Evolutionary conservation across 2,113 vertebrate species (phyloP).

Genomic region (Amazona vittata): DNA sequence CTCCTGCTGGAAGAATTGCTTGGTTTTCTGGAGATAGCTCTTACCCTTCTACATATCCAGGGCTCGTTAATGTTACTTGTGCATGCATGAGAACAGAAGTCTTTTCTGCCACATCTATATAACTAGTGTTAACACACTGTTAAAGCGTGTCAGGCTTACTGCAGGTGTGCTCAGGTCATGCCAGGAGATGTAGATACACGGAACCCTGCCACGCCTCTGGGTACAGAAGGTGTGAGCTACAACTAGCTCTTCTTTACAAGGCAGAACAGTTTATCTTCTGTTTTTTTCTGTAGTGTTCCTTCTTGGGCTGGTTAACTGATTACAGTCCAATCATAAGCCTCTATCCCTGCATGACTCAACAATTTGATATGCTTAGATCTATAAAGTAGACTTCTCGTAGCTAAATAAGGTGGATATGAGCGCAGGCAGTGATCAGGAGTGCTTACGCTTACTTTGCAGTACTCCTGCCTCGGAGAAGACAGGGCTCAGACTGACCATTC

Average conservation of each 20-base stretch:
- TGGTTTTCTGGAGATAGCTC: neutral
- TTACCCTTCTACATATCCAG: accelerated
- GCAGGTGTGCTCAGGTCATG: neutral
- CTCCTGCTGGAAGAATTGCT: neutral
- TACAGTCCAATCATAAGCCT: neutral
- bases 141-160: neutral
- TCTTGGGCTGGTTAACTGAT: neutral
- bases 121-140: neutral
- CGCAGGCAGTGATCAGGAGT: neutral
- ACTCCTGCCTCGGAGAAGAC: neutral
- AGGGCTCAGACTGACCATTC: neutral
- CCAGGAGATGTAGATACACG: neutral
- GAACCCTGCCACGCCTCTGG: neutral
- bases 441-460: accelerated
- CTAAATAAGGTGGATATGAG: neutral
- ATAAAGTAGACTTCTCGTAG: neutral
- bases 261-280: neutral
- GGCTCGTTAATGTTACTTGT: neutral
- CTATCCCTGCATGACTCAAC: neutral
- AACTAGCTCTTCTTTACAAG: neutral
- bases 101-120: neutral
- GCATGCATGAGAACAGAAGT: neutral
- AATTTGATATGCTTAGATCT: neutral
- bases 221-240: neutral
- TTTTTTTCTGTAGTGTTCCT: neutral